These are phyloP conservation scores for Potamilus streckersoni DNA, from an alignment of 1,140 invertebrate species.

Conservation along the genomic window DNA sequence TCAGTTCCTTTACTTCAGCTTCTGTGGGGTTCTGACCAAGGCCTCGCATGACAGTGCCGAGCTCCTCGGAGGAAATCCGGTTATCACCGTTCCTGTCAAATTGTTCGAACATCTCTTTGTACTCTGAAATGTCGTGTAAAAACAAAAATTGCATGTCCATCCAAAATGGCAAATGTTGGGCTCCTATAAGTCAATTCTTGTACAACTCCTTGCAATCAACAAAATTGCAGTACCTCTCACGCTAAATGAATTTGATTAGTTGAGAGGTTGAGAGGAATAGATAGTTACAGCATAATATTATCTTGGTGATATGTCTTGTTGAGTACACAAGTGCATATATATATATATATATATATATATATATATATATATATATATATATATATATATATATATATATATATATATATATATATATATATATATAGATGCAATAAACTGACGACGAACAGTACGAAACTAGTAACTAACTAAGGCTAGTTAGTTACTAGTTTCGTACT, in stretches of 20 bases:
- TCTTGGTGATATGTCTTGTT: neutral
- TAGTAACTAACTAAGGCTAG: too few relatives aligned
- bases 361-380: neutral
- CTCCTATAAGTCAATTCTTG: neutral
- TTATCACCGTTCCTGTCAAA: conserved; percentile 76
- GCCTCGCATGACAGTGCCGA: conserved; percentile 40
- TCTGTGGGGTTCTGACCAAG: conserved; percentile 35
- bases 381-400: neutral
- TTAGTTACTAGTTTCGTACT: too few relatives aligned
- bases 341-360: neutral
- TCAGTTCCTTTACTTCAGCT: conserved; percentile 73
- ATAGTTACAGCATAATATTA: neutral
- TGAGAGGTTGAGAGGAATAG: neutral
- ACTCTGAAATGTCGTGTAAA: conserved; percentile 75
- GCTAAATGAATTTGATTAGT: too few relatives aligned
- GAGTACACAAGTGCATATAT: neutral
- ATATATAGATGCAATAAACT: too few relatives aligned
- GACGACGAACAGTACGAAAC: too few relatives aligned
- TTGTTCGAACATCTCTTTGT: conserved; percentile 97
- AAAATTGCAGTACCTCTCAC: too few relatives aligned
- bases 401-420: too few relatives aligned
- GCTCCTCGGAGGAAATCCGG: conserved; percentile 33
- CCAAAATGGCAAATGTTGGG: neutral
- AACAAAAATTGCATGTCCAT: neutral
- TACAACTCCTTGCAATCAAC: neutral